Conservation (phyloP, 2,113 vertebrate genomes). For the Potamarius usumacintae region DNA sequence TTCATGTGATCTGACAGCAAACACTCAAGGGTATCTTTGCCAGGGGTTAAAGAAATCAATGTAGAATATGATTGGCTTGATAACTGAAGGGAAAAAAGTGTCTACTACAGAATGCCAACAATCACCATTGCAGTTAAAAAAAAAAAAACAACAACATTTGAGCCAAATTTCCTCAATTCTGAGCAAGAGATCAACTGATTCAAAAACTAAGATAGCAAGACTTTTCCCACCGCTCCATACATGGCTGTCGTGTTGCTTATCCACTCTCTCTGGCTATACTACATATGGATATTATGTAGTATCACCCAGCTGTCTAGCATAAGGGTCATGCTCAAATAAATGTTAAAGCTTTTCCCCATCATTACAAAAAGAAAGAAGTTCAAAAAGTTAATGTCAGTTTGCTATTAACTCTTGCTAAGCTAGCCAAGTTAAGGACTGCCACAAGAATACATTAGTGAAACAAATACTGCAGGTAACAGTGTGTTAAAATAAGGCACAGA, state of each 20-base stretch:
- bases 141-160: too few species aligned
- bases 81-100: neutral
- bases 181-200: neutral
- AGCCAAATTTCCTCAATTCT: neutral
- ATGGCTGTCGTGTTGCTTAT: neutral
- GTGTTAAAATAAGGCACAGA: neutral
- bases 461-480: neutral
- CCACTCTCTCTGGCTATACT: too few species aligned
- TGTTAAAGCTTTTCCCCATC: neutral
- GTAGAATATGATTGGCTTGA: neutral
- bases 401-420: neutral
- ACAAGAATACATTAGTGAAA: neutral
- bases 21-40: neutral
- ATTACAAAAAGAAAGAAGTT: neutral
- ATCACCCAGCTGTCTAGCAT: neutral
- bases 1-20: neutral
- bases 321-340: neutral
- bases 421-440: neutral
- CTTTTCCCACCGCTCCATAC: neutral
- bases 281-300: neutral
- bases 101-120: neutral
- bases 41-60: neutral
- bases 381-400: neutral
- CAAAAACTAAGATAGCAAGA: neutral
- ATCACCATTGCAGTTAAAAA: neutral